These are phyloP conservation scores for Platysternon megacephalum DNA, from an alignment of 2,113 vertebrate species.

Conservation along the genomic window DNA sequence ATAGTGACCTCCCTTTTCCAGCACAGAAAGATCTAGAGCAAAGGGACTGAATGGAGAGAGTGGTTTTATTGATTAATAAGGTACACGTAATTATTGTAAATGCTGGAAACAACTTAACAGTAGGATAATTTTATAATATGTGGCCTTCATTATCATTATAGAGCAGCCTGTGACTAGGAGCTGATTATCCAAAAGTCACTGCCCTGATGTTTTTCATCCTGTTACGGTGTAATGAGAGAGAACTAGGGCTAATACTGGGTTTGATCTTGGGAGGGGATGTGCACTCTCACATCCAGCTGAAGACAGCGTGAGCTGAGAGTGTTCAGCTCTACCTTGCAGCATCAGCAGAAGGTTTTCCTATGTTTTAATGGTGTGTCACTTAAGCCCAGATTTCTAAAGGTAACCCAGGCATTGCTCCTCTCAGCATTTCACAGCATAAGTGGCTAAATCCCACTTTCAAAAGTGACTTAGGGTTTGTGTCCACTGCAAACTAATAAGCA, in stretches of 20 bases:
- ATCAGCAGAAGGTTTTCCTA: background rate
- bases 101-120: conserved; percentile 17
- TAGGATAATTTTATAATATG: background rate
- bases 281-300: background rate
- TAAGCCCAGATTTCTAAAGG: background rate
- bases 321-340: background rate
- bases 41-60: background rate
- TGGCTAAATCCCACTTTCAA: background rate
- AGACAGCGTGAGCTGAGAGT: background rate
- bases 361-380: background rate
- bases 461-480: background rate
- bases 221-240: background rate
- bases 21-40: background rate
- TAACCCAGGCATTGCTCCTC: background rate
- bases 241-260: conserved; percentile 6
- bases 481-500: background rate
- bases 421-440: background rate
- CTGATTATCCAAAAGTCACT: background rate
- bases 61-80: background rate
- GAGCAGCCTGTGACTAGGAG: conserved; percentile 12
- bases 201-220: background rate
- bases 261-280: background rate
- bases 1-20: background rate
- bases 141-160: background rate
- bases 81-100: background rate